Evolutionary conservation across 2,797 vertebrate genomes (phyloP), one percentile per base, ranked within the genome.

Genomic region (Rhabdomys pumilio): DNA sequence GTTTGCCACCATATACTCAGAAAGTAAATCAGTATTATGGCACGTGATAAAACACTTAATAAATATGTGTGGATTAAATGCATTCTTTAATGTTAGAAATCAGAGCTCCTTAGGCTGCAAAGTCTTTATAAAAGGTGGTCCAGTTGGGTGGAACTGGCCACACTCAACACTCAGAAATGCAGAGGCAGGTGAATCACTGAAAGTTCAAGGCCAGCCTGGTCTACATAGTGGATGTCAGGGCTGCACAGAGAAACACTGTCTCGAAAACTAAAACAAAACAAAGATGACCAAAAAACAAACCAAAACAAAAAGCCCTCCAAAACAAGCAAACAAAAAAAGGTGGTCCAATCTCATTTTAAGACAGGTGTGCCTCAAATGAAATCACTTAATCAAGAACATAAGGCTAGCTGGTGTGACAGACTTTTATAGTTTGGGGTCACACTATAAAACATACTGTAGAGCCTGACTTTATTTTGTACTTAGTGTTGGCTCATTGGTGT

Each of bases 31-130:
- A 8, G 50, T 26, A 50, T 44, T 57, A 26, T 65, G 86, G 72
- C 53, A 87, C 26, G 0, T 22, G 41, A 50, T 19, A 53, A 87
- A 57, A 44, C 13, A n/a, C 22, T 92, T 65, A 93, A 29, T 55
- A 90, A 72, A 26, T 91, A 69, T 75, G 72, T 59, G 5, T 44
- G 17, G 12, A 79, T 79, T 59, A 14, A 69, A 13, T 47, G 67
- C 41, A 57, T 92, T 92, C 55, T 82, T 95, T 34, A 50, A 77
- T 22, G 11, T 85, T 89, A 89, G 84, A 93, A 91, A 85, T 89
- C 47, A 83, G 59, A 89, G 24, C 65, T 4, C 75, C 92, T 92
- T 73, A 91, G 79, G 44, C 47, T 77, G 75, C 12, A 47, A 77
- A n/a, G 24, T 77, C 14, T 75, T 75, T 75, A 75, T 44, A 53